These are phyloP conservation scores for Bradypus variegatus DNA, from an alignment of 2,797 vertebrate genomes.

Conservation along the genomic window DNA sequence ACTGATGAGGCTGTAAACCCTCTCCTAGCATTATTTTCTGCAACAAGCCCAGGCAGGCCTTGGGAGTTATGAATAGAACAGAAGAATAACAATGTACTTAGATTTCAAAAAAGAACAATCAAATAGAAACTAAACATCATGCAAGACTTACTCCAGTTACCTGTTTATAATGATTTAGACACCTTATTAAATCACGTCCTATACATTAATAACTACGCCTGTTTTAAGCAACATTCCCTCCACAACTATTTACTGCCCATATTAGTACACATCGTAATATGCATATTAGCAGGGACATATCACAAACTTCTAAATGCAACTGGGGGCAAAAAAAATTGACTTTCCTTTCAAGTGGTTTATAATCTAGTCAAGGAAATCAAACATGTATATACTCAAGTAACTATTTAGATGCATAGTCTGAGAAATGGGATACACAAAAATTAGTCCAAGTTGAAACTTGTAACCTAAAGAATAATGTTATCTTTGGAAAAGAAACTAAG, in stretches of 20 bases:
- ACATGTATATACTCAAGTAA: neutral
- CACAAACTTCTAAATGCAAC: neutral
- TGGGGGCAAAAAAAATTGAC: neutral
- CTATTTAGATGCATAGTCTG: neutral
- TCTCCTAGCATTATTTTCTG: conserved; percentile 39
- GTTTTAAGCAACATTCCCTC: neutral
- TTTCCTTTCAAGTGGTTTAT: conserved; percentile 25
- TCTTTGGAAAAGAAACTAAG: neutral
- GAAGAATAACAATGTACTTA: conserved; percentile 50
- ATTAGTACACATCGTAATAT: too few species aligned
- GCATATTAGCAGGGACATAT: neutral
- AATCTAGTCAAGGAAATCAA: conserved; percentile 19
- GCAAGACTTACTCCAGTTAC: conserved; percentile 18
- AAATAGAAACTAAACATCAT: conserved; percentile 47
- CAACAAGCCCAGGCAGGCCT: conserved; percentile 72
- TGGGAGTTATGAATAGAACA: conserved; percentile 33
- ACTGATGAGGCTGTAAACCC: conserved; percentile 9
- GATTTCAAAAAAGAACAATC: conserved; percentile 56
- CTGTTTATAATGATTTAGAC: conserved; percentile 17
- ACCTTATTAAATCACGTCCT: neutral
- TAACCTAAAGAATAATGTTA: conserved; percentile 26
- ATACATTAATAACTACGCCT: conserved; percentile 36
- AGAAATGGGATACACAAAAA: conserved; percentile 26
- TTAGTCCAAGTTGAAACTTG: conserved; percentile 15
- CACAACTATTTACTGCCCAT: neutral